phyloP scores from a whole-genome alignment of 2,113 vertebrate genomes.

The Neomonachus schauinslandi region DNA sequence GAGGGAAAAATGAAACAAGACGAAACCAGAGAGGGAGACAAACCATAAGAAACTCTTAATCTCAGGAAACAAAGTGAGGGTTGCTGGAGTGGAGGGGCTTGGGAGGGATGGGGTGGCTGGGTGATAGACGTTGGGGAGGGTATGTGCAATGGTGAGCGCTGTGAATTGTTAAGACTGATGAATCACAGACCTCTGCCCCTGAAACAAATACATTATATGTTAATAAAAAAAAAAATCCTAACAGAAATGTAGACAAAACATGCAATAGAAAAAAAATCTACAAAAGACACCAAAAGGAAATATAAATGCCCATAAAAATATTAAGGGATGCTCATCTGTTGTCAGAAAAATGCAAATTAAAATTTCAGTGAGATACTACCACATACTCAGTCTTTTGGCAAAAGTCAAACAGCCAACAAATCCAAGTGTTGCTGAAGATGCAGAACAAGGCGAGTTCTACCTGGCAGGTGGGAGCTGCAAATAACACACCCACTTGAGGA shows the following conservation, averaged over 20 bases:
- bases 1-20: too few species aligned
- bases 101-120: too few species aligned
- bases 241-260: constrained; percentile 8
- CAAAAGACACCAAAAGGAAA: constrained; percentile 6
- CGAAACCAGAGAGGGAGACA: too few species aligned
- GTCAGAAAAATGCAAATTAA: constrained; percentile 23
- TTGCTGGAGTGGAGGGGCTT: too few species aligned
- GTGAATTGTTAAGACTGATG: too few species aligned
- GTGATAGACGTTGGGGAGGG: too few species aligned
- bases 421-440: background rate
- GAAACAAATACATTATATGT: too few species aligned
- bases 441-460: background rate
- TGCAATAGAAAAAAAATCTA: background rate
- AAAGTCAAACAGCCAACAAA: background rate
- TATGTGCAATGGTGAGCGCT: too few species aligned
- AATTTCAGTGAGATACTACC: background rate
- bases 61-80: too few species aligned
- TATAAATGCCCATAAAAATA: background rate
- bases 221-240: background rate
- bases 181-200: too few species aligned
- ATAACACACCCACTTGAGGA: background rate
- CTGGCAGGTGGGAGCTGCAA: background rate
- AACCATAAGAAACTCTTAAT: too few species aligned
- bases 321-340: background rate
- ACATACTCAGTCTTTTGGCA: background rate